Evolutionary conservation across 2,797 vertebrate genomes (phyloP), one percentile per base, ranked within the genome.

Genomic region (Miichthys miiuy): DNA sequence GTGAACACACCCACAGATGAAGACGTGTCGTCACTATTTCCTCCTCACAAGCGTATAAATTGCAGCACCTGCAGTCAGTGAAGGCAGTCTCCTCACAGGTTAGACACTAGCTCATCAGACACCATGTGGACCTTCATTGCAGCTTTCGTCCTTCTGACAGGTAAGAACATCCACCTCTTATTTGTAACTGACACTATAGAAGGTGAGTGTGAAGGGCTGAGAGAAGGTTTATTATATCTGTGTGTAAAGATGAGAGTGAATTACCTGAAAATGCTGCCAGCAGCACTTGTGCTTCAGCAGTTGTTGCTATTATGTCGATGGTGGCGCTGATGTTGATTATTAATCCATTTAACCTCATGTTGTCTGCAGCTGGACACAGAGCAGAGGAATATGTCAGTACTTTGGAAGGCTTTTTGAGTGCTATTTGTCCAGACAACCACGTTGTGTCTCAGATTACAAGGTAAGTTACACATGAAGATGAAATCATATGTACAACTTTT

Each of bases 341-440:
- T 27, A 23, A 61, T 21, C 23, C 1, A 23, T 57, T 41, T 16
- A 16, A 42, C 20, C 42, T 41, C 17, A 2, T 62, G 11, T 18
- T 18, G 6, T 20, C 17, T 70, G 9, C 82, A 84, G 78, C 55
- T 38, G 70, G 34, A 50, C 9, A 14, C 51, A n/a, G 41, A 13
- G 60, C 57, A 2, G 3, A 56, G 52, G 6, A 7, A 0, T 70
- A 48, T 27, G 21, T 56, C 9, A 80, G 70, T 42, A 2, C 3
- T 5, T 34, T 20, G 6, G 0, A 11, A 5, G 74, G 63, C 3
- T 5, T 52, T 21, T 23, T 75, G 21, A 25, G 0, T 27, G 23
- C 5, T 2, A 0, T 9, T 2, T 80, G 74, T 70, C 14, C 44
- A 10, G 1, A 2, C 0, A 17, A 13, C 3, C 55, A 67, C 0